Percentiles rank a stretch among this genome's conserved stretches.
These are phyloP conservation scores for Carterocephalus palaemon DNA, from an alignment of 2,888 invertebrate species.

Conservation along the genomic window DNA sequence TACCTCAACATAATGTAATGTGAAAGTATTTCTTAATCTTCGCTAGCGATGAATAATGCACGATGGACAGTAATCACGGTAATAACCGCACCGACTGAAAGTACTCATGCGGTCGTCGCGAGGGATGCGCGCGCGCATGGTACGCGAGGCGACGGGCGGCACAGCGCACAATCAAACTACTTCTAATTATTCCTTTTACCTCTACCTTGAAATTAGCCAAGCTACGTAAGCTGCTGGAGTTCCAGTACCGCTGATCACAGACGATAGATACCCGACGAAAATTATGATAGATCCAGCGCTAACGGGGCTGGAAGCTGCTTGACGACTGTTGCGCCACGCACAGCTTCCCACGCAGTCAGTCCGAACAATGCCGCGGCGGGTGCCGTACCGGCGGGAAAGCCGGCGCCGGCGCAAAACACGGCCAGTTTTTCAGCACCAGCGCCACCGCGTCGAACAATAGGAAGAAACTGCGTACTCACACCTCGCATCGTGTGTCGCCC, in stretches of 20 bases:
- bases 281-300: too few species aligned
- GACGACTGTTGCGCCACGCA: conserved; percentile 22
- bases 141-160: conserved; percentile 12
- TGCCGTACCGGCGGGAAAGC: conserved; percentile 56
- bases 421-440: conserved; percentile 53
- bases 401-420: conserved; percentile 39
- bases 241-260: background rate
- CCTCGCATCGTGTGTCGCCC: conserved; percentile 52
- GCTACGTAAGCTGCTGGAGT: background rate
- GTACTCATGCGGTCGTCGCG: conserved; percentile 31
- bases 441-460: conserved; percentile 60
- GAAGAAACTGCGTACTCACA: conserved; percentile 69
- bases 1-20: conserved; percentile 21
- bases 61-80: conserved; percentile 36
- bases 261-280: too few species aligned
- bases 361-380: conserved; percentile 31
- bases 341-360: conserved; percentile 44
- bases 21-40: conserved; percentile 44
- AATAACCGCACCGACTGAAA: conserved; percentile 50
- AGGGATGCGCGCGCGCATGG: conserved; percentile 18
- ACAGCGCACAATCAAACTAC: conserved; percentile 12
- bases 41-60: conserved; percentile 41
- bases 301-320: too few species aligned
- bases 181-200: conserved; percentile 6
- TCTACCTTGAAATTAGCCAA: background rate